phyloP scores from a whole-genome alignment of 2,113 vertebrate genomes.

The Pedionomus torquatus region DNA sequence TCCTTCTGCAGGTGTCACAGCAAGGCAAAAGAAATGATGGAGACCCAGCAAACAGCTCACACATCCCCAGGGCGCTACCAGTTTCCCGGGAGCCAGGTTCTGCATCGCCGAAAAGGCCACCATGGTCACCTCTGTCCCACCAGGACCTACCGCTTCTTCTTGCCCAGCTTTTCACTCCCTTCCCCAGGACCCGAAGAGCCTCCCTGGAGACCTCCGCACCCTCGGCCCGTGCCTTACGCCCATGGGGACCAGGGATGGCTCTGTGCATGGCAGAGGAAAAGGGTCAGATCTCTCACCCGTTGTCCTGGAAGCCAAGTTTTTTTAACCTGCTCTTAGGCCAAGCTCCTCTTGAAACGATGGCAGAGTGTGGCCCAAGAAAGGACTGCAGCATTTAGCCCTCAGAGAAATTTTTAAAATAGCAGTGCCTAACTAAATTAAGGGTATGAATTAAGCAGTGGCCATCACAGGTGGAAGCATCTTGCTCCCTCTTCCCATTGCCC shows the following conservation, averaged over 20 bases:
- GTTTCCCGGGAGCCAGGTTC: neutral
- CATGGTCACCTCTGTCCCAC: neutral
- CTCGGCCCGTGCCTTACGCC: neutral
- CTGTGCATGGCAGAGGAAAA: neutral
- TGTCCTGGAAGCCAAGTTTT: neutral
- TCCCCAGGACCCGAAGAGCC: neutral
- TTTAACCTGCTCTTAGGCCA: neutral
- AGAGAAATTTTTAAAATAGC: neutral
- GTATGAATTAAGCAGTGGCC: neutral
- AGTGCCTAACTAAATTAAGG: conserved; percentile 6
- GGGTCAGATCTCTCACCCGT: neutral
- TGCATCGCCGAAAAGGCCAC: neutral
- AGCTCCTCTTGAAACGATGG: neutral
- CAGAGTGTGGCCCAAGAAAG: neutral
- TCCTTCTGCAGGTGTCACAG: conserved; percentile 38
- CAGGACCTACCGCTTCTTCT: neutral
- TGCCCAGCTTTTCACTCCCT: neutral
- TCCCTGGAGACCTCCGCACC: neutral
- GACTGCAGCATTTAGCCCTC: neutral
- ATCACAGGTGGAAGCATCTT: neutral
- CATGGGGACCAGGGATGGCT: accelerated
- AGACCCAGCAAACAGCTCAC: neutral
- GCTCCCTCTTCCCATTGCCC: neutral
- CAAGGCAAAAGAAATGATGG: conserved; percentile 56
- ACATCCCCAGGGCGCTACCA: neutral